A percentile compares a stretch with the other conserved stretches of the same genome.
Evolutionary conservation across 2,888 invertebrate species (phyloP).

Genomic region (Cyclophora albipunctata): DNA sequence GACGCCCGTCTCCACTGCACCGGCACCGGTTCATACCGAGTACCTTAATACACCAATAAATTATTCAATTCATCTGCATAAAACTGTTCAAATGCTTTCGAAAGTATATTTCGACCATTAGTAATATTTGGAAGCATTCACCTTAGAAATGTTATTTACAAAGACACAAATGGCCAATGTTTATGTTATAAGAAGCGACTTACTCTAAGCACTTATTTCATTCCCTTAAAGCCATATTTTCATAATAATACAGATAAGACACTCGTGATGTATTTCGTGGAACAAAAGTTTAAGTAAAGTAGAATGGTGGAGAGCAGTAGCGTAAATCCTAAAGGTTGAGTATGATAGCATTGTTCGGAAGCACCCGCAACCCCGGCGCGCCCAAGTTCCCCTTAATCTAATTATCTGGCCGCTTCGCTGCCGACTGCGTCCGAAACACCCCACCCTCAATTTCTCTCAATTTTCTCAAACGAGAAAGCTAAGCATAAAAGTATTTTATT

Average conservation of each 20-base stretch:
- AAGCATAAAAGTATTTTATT: constrained; percentile 55
- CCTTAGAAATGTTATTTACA: too few species aligned
- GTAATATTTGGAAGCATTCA: too few species aligned
- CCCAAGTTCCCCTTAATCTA: constrained; percentile 64
- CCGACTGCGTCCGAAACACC: constrained; percentile 46
- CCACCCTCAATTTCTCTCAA: constrained; percentile 44
- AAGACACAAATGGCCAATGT: too few species aligned
- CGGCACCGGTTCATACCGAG: not conserved
- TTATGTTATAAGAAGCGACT: too few species aligned
- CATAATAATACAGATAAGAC: too few species aligned
- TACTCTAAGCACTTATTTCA: too few species aligned
- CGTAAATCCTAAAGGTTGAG: constrained; percentile 51
- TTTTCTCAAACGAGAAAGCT: constrained; percentile 44
- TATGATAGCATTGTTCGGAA: constrained; percentile 56
- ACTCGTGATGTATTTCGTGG: too few species aligned
- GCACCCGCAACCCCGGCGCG: constrained; percentile 46
- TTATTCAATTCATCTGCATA: too few species aligned
- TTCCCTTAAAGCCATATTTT: too few species aligned
- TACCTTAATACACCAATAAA: too few species aligned
- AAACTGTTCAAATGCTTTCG: too few species aligned
- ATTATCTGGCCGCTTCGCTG: constrained; percentile 66
- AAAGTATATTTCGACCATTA: too few species aligned
- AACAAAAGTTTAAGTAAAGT: constrained; percentile 30
- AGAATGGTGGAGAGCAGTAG: constrained; percentile 27
- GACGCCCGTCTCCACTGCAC: constrained; percentile 12